Percentiles rank a stretch among this genome's conserved stretches.
These are phyloP conservation scores for Ptiloglossa arizonensis DNA, from an alignment of 1,140 invertebrate species.

Conservation along the genomic window DNA sequence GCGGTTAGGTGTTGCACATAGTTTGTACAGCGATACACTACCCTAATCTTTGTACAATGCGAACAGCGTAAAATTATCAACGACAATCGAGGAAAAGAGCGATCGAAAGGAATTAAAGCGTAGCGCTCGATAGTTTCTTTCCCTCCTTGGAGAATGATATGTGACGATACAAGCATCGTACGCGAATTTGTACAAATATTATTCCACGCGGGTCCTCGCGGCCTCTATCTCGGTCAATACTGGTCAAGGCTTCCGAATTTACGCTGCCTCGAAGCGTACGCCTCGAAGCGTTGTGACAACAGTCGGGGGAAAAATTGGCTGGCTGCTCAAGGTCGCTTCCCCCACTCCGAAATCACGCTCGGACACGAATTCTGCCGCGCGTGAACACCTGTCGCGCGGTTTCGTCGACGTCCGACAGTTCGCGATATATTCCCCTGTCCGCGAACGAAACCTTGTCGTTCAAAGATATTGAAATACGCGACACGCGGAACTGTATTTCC, in stretches of 20 bases:
- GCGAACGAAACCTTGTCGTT: too few relatives aligned
- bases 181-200: constrained; percentile 26
- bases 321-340: too few relatives aligned
- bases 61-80: not conserved
- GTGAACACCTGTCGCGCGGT: too few relatives aligned
- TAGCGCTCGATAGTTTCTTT: not conserved
- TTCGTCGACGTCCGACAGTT: too few relatives aligned
- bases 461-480: too few relatives aligned
- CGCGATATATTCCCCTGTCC: too few relatives aligned
- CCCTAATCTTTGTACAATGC: not conserved
- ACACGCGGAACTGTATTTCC: too few relatives aligned
- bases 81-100: not conserved
- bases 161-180: constrained; percentile 32
- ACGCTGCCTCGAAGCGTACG: not conserved
- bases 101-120: not conserved
- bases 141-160: constrained; percentile 50
- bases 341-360: too few relatives aligned
- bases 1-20: not conserved
- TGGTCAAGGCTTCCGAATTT: not conserved
- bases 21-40: not conserved
- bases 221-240: not conserved
- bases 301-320: too few relatives aligned
- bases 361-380: too few relatives aligned
- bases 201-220: not conserved
- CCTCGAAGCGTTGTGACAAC: too few relatives aligned